Evolutionary conservation across 2,797 vertebrate genomes (phyloP), one percentile per base, ranked within the genome.

Genomic region (Carcharodon carcharias): DNA sequence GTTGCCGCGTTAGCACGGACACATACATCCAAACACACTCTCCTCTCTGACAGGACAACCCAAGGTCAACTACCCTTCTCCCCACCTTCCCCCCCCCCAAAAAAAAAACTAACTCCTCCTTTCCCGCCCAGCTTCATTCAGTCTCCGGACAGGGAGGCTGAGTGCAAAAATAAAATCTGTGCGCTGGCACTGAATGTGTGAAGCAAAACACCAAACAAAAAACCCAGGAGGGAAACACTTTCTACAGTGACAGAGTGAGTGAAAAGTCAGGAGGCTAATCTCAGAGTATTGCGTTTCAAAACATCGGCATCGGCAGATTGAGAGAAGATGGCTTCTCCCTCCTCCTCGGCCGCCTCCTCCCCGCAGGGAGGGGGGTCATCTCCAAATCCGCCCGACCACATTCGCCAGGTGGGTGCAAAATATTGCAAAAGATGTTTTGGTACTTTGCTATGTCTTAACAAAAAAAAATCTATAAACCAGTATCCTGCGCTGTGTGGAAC

Each of bases 331-430:
- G 98, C 98, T 96, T 98, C 98, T 96, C 98, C 98, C 96, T 97
- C 97, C 98, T 98, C 98, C 97, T 98, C 98, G 96, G 97, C 97
- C 97, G 98, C 98, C 97, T 98, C 98, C 58, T 97, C 97, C 96
- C 98, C 97, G 8, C 98, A 98, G 96, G 98, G 97, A 97, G 98
- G 97, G 97, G 98, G 97, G 96, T 97, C 98, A 94, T 98, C 98
- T 95, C 97, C 97, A 71, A 98, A 98, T 96, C 97, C 97, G 92
- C 97, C 98, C 96, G 97, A 98, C 96, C 98, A 97, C 96, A 98
- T 99, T 97, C 97, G 98, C 96, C 98, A 99, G 98, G 98, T 99
- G 98, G 98, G 98, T 99, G 71, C 97, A 67, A 77, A 71, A 28
- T 45, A 54, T 95, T 56, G 69, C 94, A 95, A 95, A 95, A 69